Evolutionary conservation across 2,113 vertebrate species (phyloP).

Genomic region (Natator depressus): DNA sequence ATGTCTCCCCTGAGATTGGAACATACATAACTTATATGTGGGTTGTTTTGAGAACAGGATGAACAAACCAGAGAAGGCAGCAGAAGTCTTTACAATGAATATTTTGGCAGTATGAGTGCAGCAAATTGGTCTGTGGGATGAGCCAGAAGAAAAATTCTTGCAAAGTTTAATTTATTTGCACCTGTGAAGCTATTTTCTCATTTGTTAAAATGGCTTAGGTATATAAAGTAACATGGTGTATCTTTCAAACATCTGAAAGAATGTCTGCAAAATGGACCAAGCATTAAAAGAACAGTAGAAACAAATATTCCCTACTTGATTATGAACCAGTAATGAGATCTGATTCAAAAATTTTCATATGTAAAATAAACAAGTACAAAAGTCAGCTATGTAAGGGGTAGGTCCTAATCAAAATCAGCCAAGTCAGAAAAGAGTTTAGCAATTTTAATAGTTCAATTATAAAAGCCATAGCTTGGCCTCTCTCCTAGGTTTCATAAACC

Average conservation of each 20-base stretch:
- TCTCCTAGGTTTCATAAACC: constrained; percentile 47
- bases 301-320: constrained; percentile 52
- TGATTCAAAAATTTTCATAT: constrained; percentile 34
- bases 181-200: constrained; percentile 22
- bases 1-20: not conserved
- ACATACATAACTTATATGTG: constrained; percentile 14
- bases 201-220: constrained; percentile 20
- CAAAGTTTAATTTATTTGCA: constrained; percentile 35
- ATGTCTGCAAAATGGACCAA: constrained; percentile 52
- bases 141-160: not conserved
- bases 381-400: not conserved
- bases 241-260: constrained; percentile 64
- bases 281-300: constrained; percentile 51
- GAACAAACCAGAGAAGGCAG: constrained; percentile 8
- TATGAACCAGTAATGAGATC: constrained; percentile 43
- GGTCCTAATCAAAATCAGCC: constrained; percentile 21
- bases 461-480: constrained; percentile 24
- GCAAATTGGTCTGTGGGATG: not conserved
- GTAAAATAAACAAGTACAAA: not conserved
- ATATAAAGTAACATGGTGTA: constrained; percentile 7
- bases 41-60: constrained; percentile 11
- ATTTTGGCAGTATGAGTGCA: not conserved
- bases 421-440: constrained; percentile 5
- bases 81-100: not conserved
- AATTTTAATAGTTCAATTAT: constrained; percentile 59